phyloP scores from a whole-genome alignment of 2,113 vertebrate genomes.

The Malaclemys terrapin region DNA sequence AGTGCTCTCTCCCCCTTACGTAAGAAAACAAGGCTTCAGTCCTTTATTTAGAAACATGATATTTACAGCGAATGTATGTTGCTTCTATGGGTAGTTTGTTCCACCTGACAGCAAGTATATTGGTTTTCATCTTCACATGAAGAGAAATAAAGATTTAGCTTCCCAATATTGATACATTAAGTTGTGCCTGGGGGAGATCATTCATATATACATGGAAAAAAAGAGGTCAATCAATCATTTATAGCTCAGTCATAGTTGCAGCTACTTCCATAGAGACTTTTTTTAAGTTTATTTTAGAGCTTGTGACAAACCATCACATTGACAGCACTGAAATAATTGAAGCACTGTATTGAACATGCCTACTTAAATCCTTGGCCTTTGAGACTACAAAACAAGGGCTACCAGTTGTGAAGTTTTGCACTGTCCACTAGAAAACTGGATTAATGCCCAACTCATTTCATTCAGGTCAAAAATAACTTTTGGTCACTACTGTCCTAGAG shows the following conservation, averaged over 20 bases:
- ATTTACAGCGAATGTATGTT: background rate
- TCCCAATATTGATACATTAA: background rate
- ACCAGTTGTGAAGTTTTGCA: background rate
- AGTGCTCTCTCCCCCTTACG: too few species aligned
- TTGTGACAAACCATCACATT: background rate
- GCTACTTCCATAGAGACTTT: slow-evolving; percentile 9
- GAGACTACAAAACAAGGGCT: background rate
- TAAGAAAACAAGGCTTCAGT: background rate
- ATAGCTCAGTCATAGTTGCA: slow-evolving; percentile 30
- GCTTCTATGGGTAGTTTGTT: background rate
- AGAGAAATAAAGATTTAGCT: slow-evolving; percentile 21
- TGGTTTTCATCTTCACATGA: background rate
- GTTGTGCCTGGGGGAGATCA: slow-evolving; percentile 18
- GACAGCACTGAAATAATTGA: background rate
- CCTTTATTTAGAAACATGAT: background rate
- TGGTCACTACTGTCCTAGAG: background rate
- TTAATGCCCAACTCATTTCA: background rate
- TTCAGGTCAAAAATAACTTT: background rate
- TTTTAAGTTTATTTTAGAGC: background rate
- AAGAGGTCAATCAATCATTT: slow-evolving; percentile 40
- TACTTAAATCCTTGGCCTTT: background rate
- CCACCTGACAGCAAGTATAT: background rate
- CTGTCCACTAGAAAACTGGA: background rate
- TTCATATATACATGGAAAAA: background rate
- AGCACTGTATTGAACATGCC: background rate